A percentile compares a stretch with the other conserved stretches of the same genome.
phyloP scores from a whole-genome alignment of 2,113 vertebrate genomes.

The Anarrhichthys ocellatus region DNA sequence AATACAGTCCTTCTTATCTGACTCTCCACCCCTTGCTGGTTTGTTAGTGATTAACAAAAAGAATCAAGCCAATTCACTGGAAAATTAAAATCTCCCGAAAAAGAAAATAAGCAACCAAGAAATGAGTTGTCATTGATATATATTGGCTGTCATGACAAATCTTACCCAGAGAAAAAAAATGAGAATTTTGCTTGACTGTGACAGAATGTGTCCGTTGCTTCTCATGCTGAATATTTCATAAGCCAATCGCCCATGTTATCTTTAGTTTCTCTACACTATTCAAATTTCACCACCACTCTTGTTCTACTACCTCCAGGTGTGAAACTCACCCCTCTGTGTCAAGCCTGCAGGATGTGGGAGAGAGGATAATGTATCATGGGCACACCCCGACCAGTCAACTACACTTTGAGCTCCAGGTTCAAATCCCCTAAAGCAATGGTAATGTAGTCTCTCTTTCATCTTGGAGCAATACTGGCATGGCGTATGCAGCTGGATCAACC shows the following conservation, averaged over 20 bases:
- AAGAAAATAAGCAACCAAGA: slow-evolving; percentile 2
- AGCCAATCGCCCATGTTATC: slow-evolving; percentile 49
- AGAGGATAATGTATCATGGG: slow-evolving; percentile 73
- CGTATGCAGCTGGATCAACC: slow-evolving; percentile 8
- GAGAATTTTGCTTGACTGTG: slow-evolving; percentile 19
- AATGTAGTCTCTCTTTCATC: slow-evolving; percentile 60
- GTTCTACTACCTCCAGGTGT: slow-evolving; percentile 75
- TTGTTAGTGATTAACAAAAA: slow-evolving; percentile 32
- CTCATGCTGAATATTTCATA: slow-evolving; percentile 75
- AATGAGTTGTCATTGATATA: not conserved
- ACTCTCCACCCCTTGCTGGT: not conserved
- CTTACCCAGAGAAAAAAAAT: not conserved
- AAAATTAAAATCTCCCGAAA: slow-evolving; percentile 29
- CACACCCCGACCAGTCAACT: slow-evolving; percentile 62
- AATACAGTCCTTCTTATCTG: slow-evolving; percentile 21
- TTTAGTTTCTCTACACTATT: slow-evolving; percentile 66
- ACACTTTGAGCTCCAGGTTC: slow-evolving; percentile 53
- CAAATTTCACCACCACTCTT: slow-evolving; percentile 75
- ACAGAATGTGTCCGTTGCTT: slow-evolving; percentile 28
- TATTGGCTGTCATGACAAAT: not conserved
- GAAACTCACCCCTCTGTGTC: slow-evolving; percentile 67
- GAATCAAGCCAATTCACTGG: slow-evolving; percentile 12
- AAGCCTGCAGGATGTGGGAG: slow-evolving; percentile 53
- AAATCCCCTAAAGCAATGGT: slow-evolving; percentile 57
- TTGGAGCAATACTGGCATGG: not conserved